Conservation (phyloP, 2,888 invertebrate genomes). For the Coleophora flavipennella region DNA sequence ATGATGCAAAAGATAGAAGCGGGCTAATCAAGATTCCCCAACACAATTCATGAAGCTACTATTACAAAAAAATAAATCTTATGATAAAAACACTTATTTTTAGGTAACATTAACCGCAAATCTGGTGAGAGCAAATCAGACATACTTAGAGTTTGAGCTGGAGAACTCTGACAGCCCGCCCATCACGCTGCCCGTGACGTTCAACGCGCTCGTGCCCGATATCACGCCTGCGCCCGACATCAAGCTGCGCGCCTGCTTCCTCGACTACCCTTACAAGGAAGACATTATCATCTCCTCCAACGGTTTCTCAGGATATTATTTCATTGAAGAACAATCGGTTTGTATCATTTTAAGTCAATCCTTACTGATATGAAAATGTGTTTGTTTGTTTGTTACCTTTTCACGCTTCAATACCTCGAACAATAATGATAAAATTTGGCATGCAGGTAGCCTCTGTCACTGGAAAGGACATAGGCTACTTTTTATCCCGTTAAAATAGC, state of each 20-base stretch:
- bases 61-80: no score
- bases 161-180: constrained; percentile 72
- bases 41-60: no score
- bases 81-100: constrained; percentile 8
- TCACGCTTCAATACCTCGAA: no score
- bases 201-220: constrained; percentile 61
- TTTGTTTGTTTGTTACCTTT: no score
- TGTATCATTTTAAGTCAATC: neutral
- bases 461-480: no score
- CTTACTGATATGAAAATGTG: no score
- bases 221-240: constrained; percentile 65
- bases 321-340: constrained; percentile 45
- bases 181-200: constrained; percentile 63
- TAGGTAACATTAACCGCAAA: constrained; percentile 74
- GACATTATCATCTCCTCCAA: constrained; percentile 60
- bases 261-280: constrained; percentile 67
- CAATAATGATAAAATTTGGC: no score
- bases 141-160: constrained; percentile 64
- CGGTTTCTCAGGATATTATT: constrained; percentile 63
- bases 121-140: constrained; percentile 53
- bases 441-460: no score
- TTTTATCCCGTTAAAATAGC: no score
- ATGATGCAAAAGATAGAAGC: no score
- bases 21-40: no score
- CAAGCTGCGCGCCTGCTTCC: constrained; percentile 70